Percentiles rank a stretch among this genome's conserved stretches.
These are phyloP conservation scores for Drosophila subpulchrella DNA, from an alignment of 1,140 invertebrate genomes.

Conservation along the genomic window DNA sequence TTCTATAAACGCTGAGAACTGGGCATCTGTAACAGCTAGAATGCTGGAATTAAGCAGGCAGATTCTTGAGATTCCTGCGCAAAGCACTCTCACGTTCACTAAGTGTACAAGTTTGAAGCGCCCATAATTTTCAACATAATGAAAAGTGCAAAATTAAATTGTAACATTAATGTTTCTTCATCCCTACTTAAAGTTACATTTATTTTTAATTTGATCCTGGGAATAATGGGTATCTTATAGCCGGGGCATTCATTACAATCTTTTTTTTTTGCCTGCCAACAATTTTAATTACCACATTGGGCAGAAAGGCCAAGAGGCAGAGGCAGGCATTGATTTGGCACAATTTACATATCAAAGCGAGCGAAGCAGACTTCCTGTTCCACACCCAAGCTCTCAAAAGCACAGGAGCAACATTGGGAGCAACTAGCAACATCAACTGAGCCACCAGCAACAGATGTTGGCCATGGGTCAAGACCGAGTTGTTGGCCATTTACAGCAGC, in stretches of 20 bases:
- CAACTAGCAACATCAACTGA: conserved; percentile 9
- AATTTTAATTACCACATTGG: conserved; percentile 70
- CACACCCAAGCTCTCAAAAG: conserved; percentile 34
- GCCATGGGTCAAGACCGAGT: conserved; percentile 63
- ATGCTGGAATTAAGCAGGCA: too few species aligned
- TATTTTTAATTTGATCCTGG: too few species aligned
- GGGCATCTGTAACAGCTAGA: too few species aligned
- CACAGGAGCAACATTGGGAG: conserved; percentile 33
- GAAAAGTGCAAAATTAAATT: too few species aligned
- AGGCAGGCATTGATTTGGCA: conserved; percentile 62
- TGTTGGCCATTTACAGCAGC: conserved; percentile 63
- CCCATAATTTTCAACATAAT: too few species aligned
- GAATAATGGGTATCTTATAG: too few species aligned
- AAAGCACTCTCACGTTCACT: too few species aligned
- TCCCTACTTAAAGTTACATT: too few species aligned
- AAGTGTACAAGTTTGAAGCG: too few species aligned
- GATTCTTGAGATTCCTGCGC: too few species aligned
- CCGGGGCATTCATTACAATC: background rate
- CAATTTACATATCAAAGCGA: conserved; percentile 77
- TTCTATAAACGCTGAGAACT: too few species aligned
- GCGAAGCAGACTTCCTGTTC: conserved; percentile 54
- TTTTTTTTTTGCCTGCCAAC: conserved; percentile 26
- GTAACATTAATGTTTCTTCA: too few species aligned
- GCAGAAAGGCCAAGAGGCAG: conserved; percentile 3
- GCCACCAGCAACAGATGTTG: conserved; percentile 49